A percentile compares a stretch with the other conserved stretches of the same genome.
Evolutionary conservation across 2,797 vertebrate genomes (phyloP).

Genomic region (Pseudomugil tenellus): DNA sequence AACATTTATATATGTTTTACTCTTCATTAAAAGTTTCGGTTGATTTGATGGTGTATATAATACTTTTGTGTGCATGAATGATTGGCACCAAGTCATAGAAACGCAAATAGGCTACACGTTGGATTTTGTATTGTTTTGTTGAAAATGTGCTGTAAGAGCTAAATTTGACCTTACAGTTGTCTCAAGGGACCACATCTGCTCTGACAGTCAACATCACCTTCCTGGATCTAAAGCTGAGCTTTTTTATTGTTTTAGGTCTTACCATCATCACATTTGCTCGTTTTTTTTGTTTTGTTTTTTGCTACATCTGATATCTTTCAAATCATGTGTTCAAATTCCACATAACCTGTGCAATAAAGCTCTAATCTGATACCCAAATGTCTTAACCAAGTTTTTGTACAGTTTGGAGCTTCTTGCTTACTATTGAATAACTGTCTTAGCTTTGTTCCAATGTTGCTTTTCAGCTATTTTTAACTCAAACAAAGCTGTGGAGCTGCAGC

Average conservation of each 20-base stretch:
- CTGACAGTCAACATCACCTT: conserved; percentile 20
- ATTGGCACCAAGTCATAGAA: conserved; percentile 28
- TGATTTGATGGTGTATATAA: conserved; percentile 9
- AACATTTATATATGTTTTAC: too few relatives aligned
- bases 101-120: conserved; percentile 27
- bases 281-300: conserved; percentile 7
- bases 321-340: background rate
- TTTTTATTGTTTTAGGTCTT: conserved; percentile 19
- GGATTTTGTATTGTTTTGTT: conserved; percentile 23
- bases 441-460: too few relatives aligned
- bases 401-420: background rate
- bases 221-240: conserved; percentile 20
- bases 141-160: conserved; percentile 31
- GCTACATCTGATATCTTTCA: conserved; percentile 12
- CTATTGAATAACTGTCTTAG: too few relatives aligned
- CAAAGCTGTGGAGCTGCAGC: background rate
- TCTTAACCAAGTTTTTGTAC: background rate
- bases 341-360: background rate
- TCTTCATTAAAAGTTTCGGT: too few relatives aligned
- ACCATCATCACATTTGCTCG: conserved; percentile 5
- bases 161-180: conserved; percentile 33
- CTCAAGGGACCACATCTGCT: conserved; percentile 35
- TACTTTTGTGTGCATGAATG: conserved; percentile 10
- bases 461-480: background rate
- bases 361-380: background rate